Percentiles rank a stretch among this genome's conserved stretches.
These are phyloP conservation scores for Valencia hispanica DNA, from an alignment of 2,797 vertebrate species.

Conservation along the genomic window DNA sequence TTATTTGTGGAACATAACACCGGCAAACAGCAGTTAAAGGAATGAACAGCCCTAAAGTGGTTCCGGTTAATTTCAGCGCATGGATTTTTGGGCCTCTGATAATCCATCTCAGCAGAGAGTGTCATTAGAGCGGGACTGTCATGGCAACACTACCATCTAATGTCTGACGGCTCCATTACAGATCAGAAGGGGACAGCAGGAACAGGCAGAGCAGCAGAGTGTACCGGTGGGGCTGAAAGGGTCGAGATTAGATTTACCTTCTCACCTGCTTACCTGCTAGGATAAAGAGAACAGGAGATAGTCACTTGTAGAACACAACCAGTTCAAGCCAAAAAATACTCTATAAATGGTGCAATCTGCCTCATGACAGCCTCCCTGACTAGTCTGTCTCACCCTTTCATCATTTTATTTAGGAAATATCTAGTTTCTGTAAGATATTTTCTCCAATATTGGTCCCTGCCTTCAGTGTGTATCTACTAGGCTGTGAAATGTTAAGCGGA, in stretches of 20 bases:
- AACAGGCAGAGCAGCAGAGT: not conserved
- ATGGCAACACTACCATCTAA: constrained; percentile 81
- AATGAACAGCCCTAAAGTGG: constrained; percentile 53
- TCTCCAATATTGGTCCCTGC: too few species aligned
- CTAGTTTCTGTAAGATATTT: too few species aligned
- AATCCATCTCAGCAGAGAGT: constrained; percentile 50
- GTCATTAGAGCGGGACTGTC: constrained; percentile 35
- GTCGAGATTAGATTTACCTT: not conserved
- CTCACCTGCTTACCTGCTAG: not conserved
- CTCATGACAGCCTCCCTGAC: too few species aligned
- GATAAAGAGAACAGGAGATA: too few species aligned
- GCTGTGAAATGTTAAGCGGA: too few species aligned
- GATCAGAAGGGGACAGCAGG: constrained; percentile 7
- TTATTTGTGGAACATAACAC: constrained; percentile 52
- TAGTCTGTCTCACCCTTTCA: too few species aligned
- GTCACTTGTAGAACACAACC: too few species aligned
- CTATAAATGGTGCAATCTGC: too few species aligned
- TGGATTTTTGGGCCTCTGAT: constrained; percentile 56
- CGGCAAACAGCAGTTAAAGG: constrained; percentile 50
- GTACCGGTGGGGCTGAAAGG: not conserved
- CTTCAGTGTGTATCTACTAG: too few species aligned
- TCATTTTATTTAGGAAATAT: too few species aligned
- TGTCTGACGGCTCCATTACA: constrained; percentile 64
- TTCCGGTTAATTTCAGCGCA: constrained; percentile 60
- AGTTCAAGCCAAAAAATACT: too few species aligned